phyloP scores from a whole-genome alignment of 2,113 vertebrate genomes.

The Aspidoscelis tigris region DNA sequence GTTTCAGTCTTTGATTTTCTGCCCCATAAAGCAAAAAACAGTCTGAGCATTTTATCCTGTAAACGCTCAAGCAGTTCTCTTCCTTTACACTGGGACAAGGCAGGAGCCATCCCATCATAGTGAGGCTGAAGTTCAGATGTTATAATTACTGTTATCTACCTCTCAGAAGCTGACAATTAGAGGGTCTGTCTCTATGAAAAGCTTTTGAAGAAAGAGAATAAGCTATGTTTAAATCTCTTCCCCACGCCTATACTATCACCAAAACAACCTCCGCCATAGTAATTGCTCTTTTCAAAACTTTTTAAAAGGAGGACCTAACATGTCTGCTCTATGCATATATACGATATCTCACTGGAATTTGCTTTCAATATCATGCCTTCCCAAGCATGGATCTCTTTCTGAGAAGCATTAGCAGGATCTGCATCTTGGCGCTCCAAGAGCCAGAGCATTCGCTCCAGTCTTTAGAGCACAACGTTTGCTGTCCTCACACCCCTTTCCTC shows the following conservation, averaged over 20 bases:
- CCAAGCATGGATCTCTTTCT: not conserved
- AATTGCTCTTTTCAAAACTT: not conserved
- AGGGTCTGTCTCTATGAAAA: conserved; percentile 38
- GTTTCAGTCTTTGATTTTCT: conserved; percentile 1
- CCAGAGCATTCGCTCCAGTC: not conserved
- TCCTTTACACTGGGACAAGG: not conserved
- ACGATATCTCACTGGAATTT: not conserved
- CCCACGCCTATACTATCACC: conserved; percentile 16
- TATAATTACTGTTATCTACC: conserved; percentile 59
- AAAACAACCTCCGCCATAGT: not conserved
- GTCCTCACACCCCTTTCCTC: no score
- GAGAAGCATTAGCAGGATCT: not conserved
- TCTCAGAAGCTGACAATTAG: conserved; percentile 46
- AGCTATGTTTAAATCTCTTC: conserved; percentile 55
- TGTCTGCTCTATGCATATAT: not conserved
- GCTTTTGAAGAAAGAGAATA: conserved; percentile 52
- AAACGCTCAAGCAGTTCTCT: conserved; percentile 2
- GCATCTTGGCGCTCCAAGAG: not conserved
- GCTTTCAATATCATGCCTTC: not conserved
- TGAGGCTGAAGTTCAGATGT: conserved; percentile 28
- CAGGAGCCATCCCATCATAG: not conserved
- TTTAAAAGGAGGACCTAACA: not conserved
- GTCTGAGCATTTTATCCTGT: not conserved
- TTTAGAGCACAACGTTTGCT: not conserved
- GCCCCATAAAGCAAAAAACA: not conserved